Conservation (phyloP, 2,113 vertebrate species). For the Myotis brandtii region DNA sequence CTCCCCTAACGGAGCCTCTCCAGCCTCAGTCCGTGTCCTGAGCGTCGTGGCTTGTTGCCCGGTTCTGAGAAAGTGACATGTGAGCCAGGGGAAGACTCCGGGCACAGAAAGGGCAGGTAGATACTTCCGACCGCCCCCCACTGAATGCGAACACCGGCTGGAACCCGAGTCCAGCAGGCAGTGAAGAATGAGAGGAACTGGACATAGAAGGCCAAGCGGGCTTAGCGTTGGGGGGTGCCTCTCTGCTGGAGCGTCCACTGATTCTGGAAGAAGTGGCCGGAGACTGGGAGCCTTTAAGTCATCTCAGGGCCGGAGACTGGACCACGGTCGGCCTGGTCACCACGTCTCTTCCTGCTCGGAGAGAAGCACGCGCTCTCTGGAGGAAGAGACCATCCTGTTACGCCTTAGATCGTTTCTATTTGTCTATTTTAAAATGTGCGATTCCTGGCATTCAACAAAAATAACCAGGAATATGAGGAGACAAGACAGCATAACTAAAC, state of each 20-base stretch:
- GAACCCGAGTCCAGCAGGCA: neutral
- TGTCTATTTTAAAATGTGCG: neutral
- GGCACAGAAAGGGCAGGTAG: neutral
- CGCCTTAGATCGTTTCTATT: neutral
- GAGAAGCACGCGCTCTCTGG: neutral
- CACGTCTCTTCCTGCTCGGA: too few species aligned
- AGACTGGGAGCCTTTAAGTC: too few species aligned
- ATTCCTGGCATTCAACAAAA: neutral
- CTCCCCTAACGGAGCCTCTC: too few species aligned
- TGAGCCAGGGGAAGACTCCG: neutral
- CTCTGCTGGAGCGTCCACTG: too few species aligned
- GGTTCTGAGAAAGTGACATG: neutral
- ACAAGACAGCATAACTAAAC: neutral
- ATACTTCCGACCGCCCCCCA: too few species aligned
- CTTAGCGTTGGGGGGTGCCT: fast-evolving
- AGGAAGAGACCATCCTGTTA: neutral
- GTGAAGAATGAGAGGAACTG: neutral
- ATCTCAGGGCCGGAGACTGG: fast-evolving
- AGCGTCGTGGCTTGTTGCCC: neutral
- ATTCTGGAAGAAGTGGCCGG: neutral
- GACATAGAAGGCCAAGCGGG: fast-evolving
- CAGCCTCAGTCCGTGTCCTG: neutral
- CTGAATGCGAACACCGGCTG: neutral
- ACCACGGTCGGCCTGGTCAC: neutral
- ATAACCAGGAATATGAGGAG: neutral